Evolutionary conservation across 2,888 invertebrate species (phyloP), one percentile per base, ranked within the genome.

Genomic region (Lottia gigantea): DNA sequence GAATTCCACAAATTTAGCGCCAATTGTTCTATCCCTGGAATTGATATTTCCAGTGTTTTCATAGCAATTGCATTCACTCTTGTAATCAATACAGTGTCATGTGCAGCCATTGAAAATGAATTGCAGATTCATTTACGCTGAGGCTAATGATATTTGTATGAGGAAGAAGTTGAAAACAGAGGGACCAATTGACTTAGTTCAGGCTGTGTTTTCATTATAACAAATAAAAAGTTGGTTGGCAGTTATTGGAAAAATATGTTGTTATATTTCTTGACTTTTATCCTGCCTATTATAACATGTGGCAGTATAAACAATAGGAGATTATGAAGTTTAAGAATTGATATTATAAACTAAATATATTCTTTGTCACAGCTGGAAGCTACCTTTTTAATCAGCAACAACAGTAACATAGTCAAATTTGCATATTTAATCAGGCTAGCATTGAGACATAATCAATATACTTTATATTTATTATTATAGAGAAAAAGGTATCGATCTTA

Each of bases 231-330:
- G 64, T 49, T 19, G 47, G 19, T 19, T 69, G 69, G 69, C 69
- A 69, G 69, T 69, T 69, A 69, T 69, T 64, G 67, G 67, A 46
- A 46, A 62, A 67, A 67, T 47, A 61, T 67, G 67, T 61, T 40
- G 61, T 31, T 67, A 62, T 67, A 67, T 67, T 62, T 62, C 61
- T 62, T 61, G 23, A 62, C 19, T 55, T 55, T 19, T 55, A 55
- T n/a, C 55, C 19, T n/a, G 55, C 31, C 31, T 55, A 55, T 55
- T 55, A 55, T 55, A 55, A 55, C 55, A 55, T 55, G 19, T 55
- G 55, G 55, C 19, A 19, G n/a, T 55, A 55, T 55, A 55, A 19
- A 55, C 55, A 55, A 55, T 55, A 19, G 55, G 19, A 19, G 55
- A 55, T 55, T 55, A 55, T 55, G 55, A 55, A 55, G 55, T 19